Base-by-base conservation (phyloP, 2,888 invertebrate species). In the Norana najaformis region DNA sequence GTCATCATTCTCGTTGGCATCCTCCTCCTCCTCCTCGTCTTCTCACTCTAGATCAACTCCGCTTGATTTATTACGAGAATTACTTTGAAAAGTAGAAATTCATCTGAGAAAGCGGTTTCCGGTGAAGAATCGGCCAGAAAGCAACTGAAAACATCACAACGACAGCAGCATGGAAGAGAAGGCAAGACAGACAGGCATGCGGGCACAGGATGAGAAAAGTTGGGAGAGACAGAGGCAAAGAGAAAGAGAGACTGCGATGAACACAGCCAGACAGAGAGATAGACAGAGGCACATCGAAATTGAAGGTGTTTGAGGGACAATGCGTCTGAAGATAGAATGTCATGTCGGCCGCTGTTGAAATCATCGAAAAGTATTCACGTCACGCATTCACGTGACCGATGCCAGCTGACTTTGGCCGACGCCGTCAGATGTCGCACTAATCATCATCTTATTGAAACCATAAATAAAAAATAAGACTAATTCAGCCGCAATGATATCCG, bases 291-390 rank as follows among this genome's bases (percentile, higher is more conserved):
- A 89, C 69, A n/a, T 36, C 30, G 23, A 53, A n/a, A 89, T 35
- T 36, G 47, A 69, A 53, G 83, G 36, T 36, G 69, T 69, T 69
- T 69, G n/a, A n/a, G 69, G n/a, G n/a, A 14, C 41, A 35, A 39
- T 30, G n/a, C 11, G 30, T 5, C 16, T 0, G 2, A 83, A 37
- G 37, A 53, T 38, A 37, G 83, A 20, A 53, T 38, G 69, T 1
- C 69, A 69, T 53, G n/a, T 89, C 36, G 35, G 41, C 30, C 34
- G 36, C n/a, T 53, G 89, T 53, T 38, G 41, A 69, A 89, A n/a
- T 89, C 35, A 89, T 38, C 47, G 89, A 89, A n/a, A 69, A 69
- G 69, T n/a, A 69, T 69, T 69, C 69, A 69, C 30, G 69, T 69
- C 69, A 69, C 69, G 69, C n/a, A 16, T 13, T 69, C 69, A n/a